Evolutionary conservation across 2,888 invertebrate genomes (phyloP), one percentile per base, ranked within the genome.

Genomic region (Anarsia innoxiella): DNA sequence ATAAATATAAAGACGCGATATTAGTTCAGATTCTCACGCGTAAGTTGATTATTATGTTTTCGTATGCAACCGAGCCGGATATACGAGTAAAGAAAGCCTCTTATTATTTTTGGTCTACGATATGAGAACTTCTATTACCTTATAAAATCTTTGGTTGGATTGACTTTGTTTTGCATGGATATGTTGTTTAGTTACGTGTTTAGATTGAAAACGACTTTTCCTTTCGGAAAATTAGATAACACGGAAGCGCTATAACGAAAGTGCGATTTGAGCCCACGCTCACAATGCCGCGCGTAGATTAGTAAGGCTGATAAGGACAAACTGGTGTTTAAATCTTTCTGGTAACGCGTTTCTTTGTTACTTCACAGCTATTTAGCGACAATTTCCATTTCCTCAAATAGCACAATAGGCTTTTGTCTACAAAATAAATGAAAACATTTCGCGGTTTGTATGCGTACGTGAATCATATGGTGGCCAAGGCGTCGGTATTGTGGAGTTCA

Each of bases 361-460:
- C 56, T 53, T 49, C 46, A 51, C 41, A 49, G 59, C 56, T 66
- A 59, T 69, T 70, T 61, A 66, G 61, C 52, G 66, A 66, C 61
- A 64, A 64, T 59, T 58, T 59, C 59, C 48, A 52, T 74, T 71
- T 65, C 56, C 58, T 59, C 48, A 61, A 66, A 64, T 59, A 47
- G 51, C 49, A 72, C 72, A 76, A 78, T 73, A 51, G 70, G 44
- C 67, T 67, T 72, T 78, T 76, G 71, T 73, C 62, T 70, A 53
- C 51, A 42, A 57, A 60, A 60, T 59, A 56, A 56, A 52, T 46
- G 42, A 51, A 52, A 48, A 47, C 45, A 42, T 31, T 44, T 46
- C 26, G 25, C 25, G 25, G 33, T 26, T 26, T 10, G 15, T 25
- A 19, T n/a, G 12, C 9, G 27, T 4, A 44, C 48, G 52, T 67